These are phyloP conservation scores for Andrena camellia DNA, from an alignment of 2,888 invertebrate species.

Conservation along the genomic window DNA sequence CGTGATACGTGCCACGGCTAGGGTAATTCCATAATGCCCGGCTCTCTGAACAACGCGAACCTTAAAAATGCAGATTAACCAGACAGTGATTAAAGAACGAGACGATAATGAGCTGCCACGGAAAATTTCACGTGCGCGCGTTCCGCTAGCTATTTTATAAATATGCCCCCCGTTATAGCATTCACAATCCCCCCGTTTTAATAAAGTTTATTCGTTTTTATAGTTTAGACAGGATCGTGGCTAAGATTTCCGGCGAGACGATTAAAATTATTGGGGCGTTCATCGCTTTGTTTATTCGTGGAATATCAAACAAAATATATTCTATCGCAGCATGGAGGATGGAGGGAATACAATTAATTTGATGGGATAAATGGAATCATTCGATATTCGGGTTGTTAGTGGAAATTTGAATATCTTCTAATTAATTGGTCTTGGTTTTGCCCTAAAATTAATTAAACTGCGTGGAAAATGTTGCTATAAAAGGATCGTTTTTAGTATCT, in stretches of 20 bases:
- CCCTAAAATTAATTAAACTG: too few species aligned
- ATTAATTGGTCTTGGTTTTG: too few species aligned
- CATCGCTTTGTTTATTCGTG: not conserved
- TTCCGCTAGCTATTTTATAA: slow-evolving; percentile 42
- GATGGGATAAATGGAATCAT: too few species aligned
- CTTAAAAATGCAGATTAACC: slow-evolving; percentile 65
- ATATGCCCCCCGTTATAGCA: not conserved
- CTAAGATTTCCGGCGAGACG: not conserved
- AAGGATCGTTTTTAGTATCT: too few species aligned
- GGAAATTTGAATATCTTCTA: too few species aligned
- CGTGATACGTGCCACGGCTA: slow-evolving; percentile 71
- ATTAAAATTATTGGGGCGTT: not conserved
- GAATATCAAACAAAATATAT: not conserved
- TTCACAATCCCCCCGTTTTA: not conserved
- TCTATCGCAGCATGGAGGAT: too few species aligned
- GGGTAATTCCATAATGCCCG: slow-evolving; percentile 76
- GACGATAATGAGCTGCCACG: slow-evolving; percentile 54
- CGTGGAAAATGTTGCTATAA: too few species aligned
- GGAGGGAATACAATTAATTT: too few species aligned
- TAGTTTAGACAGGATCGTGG: not conserved
- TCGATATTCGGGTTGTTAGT: too few species aligned
- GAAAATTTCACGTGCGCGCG: slow-evolving; percentile 49
- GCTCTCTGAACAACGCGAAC: slow-evolving; percentile 52
- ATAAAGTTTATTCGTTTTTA: not conserved
- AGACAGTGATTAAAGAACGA: slow-evolving; percentile 66